Evolutionary conservation across 2,797 vertebrate species (phyloP).

Genomic region (Sarcophilus harrisii): DNA sequence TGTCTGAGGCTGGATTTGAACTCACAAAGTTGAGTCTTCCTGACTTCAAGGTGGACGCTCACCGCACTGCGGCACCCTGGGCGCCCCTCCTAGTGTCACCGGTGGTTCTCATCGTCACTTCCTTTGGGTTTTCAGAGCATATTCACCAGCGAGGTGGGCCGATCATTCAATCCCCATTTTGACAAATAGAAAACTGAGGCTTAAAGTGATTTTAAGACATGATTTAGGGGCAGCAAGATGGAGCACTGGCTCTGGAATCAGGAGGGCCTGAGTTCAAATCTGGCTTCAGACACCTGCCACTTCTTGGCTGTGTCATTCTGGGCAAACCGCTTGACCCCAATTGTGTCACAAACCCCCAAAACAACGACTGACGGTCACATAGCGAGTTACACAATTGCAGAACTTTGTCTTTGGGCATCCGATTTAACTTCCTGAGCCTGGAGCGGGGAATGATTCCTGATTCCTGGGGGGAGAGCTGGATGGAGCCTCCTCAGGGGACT

Average conservation of each 20-base stretch:
- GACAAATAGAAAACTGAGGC: not conserved
- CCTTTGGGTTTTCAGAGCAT: not conserved
- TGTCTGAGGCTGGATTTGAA: not conserved
- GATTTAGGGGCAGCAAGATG: not conserved
- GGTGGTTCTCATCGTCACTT: not conserved
- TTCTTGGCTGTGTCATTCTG: too few relatives aligned
- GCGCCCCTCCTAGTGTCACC: not conserved
- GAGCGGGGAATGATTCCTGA: not conserved
- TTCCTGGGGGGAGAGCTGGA: not conserved
- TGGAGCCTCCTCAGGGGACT: not conserved
- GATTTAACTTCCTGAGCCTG: not conserved
- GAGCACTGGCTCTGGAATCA: too few relatives aligned
- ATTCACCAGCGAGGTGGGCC: not conserved
- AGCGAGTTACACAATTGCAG: not conserved
- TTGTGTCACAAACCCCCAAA: too few relatives aligned
- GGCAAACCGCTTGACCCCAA: too few relatives aligned
- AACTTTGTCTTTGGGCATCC: not conserved
- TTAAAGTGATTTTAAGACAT: not conserved
- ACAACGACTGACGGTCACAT: not conserved
- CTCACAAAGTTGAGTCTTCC: not conserved
- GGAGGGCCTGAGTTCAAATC: too few relatives aligned
- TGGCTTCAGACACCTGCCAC: too few relatives aligned
- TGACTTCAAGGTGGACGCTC: not conserved
- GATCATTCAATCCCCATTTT: not conserved
- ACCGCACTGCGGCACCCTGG: not conserved